These are phyloP conservation scores for Bubo bubo DNA, from an alignment of 2,113 vertebrate species.

Conservation along the genomic window DNA sequence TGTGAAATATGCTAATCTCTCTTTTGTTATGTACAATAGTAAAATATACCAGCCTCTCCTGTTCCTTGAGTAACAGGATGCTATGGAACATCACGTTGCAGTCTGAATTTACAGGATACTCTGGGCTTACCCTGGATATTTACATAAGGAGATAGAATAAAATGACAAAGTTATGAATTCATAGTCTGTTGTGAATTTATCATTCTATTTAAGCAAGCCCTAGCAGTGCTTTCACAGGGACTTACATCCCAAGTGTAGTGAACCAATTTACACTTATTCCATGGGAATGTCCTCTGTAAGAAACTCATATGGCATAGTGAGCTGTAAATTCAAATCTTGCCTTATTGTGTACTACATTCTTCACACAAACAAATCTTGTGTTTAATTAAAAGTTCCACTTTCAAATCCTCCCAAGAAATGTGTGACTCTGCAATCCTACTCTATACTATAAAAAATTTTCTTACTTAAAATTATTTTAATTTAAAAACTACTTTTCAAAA, in stretches of 20 bases:
- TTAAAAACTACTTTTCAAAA: background rate
- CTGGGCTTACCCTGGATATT: background rate
- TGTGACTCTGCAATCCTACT: background rate
- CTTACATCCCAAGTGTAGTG: background rate
- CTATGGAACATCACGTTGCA: background rate
- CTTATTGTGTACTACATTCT: background rate
- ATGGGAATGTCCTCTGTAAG: background rate
- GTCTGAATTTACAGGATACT: background rate
- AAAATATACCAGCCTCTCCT: background rate
- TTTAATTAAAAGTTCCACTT: background rate
- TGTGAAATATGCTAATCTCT: background rate
- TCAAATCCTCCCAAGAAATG: background rate
- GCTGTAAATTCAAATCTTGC: background rate
- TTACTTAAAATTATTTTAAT: background rate
- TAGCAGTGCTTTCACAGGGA: background rate
- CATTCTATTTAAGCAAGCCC: background rate
- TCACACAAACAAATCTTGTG: background rate
- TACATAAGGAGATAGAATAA: background rate
- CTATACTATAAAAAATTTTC: background rate
- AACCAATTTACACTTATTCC: background rate
- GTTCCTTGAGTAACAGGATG: background rate
- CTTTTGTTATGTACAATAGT: background rate
- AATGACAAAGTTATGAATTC: background rate
- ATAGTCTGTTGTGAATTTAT: background rate
- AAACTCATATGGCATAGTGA: background rate